These are phyloP conservation scores for Pygmarrhopalites habei DNA, from an alignment of 1,140 invertebrate genomes.

Conservation along the genomic window DNA sequence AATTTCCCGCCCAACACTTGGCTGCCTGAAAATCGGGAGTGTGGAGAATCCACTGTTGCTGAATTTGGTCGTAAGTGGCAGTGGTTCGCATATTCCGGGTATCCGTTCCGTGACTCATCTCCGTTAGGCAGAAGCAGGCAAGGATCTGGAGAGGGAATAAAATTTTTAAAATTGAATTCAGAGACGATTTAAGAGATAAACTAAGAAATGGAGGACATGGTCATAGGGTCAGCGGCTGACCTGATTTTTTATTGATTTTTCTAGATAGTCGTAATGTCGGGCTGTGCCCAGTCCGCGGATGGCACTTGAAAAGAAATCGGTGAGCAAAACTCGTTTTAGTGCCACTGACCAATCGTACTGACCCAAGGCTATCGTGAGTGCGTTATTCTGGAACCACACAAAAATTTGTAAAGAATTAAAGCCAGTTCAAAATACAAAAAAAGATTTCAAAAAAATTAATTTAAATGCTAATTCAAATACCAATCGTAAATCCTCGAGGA, in stretches of 20 bases:
- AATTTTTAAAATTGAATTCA: background rate
- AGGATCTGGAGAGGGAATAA: conserved; percentile 44
- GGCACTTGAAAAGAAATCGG: conserved; percentile 38
- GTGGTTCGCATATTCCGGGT: conserved; percentile 53
- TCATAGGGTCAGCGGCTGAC: too few relatives aligned
- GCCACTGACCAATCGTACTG: conserved; percentile 51
- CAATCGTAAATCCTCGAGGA: conserved; percentile 45
- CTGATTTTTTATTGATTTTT: conserved; percentile 27
- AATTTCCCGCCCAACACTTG: conserved; percentile 43
- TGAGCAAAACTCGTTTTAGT: conserved; percentile 46
- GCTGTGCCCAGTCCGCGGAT: conserved; percentile 45
- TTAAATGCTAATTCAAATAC: conserved; percentile 3
- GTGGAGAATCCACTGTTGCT: conserved; percentile 52
- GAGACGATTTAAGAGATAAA: background rate
- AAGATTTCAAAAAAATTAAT: background rate
- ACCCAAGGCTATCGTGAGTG: conserved; percentile 42
- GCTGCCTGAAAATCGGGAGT: conserved; percentile 54
- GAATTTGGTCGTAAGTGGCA: conserved; percentile 51
- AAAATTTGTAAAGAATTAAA: too few relatives aligned
- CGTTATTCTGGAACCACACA: conserved; percentile 14
- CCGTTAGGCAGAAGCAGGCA: conserved; percentile 55
- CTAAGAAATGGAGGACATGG: too few relatives aligned
- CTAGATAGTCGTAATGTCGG: conserved; percentile 46
- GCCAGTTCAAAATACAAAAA: too few relatives aligned
- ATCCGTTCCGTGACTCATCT: conserved; percentile 56